Evolutionary conservation across 2,797 vertebrate species (phyloP).

Genomic region (Ctenopoma multispine): DNA sequence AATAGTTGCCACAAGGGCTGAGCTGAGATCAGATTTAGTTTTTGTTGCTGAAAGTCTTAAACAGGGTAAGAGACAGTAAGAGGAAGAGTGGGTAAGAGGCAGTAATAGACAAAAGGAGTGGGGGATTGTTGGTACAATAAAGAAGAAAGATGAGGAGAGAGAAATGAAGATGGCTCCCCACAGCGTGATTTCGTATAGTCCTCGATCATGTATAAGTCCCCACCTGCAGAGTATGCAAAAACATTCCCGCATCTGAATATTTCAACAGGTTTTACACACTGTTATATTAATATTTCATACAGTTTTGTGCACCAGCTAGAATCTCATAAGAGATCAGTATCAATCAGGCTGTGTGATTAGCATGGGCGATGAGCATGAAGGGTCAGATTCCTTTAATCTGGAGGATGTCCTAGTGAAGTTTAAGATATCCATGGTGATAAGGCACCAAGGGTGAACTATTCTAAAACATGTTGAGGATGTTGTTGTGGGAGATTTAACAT

Average conservation of each 20-base stretch:
- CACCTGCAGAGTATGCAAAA: not conserved
- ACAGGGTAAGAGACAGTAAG: constrained; percentile 13
- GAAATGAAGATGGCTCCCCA: not conserved
- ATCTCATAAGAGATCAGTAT: constrained; percentile 7
- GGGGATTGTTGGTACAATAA: not conserved
- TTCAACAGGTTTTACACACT: constrained; percentile 2
- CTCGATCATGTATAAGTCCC: not conserved
- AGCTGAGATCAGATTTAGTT: constrained; percentile 66
- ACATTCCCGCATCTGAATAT: constrained; percentile 8
- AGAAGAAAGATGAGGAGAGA: not conserved
- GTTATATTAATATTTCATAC: constrained; percentile 8
- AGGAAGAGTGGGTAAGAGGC: not conserved
- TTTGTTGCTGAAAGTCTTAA: constrained; percentile 64
- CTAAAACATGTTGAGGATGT: no score
- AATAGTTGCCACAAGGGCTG: constrained; percentile 34
- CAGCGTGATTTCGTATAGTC: not conserved
- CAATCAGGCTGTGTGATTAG: not conserved
- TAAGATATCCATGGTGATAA: not conserved
- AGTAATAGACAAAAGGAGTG: not conserved
- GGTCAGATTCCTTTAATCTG: not conserved
- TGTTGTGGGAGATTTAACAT: not conserved
- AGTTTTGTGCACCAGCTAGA: constrained; percentile 8
- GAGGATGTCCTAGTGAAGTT: not conserved
- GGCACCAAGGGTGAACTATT: not conserved
- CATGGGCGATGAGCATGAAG: not conserved